These are phyloP conservation scores for Pelvicachromis taeniatus DNA, from an alignment of 2,113 vertebrate genomes.

Conservation along the genomic window DNA sequence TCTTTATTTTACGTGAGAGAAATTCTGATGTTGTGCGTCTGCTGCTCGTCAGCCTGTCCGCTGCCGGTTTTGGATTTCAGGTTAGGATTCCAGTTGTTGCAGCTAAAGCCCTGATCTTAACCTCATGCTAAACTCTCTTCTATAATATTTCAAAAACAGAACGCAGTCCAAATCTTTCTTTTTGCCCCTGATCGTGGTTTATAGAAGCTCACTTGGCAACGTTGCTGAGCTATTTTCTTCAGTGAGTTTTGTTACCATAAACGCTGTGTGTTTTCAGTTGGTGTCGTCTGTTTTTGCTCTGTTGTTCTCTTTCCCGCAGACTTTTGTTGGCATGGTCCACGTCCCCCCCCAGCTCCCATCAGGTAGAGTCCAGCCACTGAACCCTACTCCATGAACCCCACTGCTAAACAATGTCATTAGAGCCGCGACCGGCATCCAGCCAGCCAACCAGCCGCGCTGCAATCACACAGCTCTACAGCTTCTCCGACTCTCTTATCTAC, in stretches of 20 bases:
- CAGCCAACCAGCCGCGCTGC: slow-evolving; percentile 45
- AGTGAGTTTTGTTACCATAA: slow-evolving; percentile 21
- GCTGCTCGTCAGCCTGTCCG: slow-evolving; percentile 1
- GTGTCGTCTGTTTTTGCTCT: background rate
- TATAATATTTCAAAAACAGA: slow-evolving; percentile 15
- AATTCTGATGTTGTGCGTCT: slow-evolving; percentile 3
- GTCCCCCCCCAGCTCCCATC: slow-evolving; percentile 36
- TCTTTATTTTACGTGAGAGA: background rate
- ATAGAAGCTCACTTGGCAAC: slow-evolving; percentile 13
- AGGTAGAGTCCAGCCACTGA: slow-evolving; percentile 62
- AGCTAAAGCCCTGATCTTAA: slow-evolving; percentile 11
- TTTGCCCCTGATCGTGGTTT: slow-evolving; percentile 14
- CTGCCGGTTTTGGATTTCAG: slow-evolving; percentile 15
- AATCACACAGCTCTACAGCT: slow-evolving; percentile 45
- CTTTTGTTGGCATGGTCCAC: slow-evolving; percentile 40
- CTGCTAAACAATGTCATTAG: slow-evolving; percentile 72
- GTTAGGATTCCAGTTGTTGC: slow-evolving; percentile 2
- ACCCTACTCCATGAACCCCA: slow-evolving; percentile 58
- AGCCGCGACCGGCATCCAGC: slow-evolving; percentile 46
- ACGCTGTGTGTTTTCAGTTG: slow-evolving; percentile 23
- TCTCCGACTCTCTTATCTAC: slow-evolving; percentile 48
- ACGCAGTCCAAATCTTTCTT: slow-evolving; percentile 9
- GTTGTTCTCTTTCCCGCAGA: slow-evolving; percentile 42
- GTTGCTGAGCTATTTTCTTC: slow-evolving; percentile 4
- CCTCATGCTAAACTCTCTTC: slow-evolving; percentile 15